Conservation (phyloP, 1,140 invertebrate species). For the Zaprionus africanus region DNA sequence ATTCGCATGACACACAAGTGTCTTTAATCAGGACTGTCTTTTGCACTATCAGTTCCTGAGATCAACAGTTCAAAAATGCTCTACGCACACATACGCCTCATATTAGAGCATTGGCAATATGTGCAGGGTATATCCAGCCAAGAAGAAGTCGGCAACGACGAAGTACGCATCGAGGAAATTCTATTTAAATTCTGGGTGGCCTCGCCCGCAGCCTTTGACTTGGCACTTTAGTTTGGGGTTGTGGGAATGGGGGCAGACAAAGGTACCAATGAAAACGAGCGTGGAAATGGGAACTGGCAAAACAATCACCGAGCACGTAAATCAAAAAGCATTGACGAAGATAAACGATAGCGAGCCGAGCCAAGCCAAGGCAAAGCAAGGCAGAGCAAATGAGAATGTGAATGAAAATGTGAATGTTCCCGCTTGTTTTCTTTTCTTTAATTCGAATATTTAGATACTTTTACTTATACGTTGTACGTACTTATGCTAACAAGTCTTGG, state of each 20-base stretch:
- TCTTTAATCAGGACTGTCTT: too few species aligned
- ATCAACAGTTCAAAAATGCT: too few species aligned
- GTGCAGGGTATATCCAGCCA: background rate
- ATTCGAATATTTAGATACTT: background rate
- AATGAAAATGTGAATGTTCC: background rate
- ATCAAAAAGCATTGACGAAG: conserved; percentile 69
- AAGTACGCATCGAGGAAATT: conserved; percentile 43
- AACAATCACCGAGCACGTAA: conserved; percentile 67
- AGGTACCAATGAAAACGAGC: conserved; percentile 5
- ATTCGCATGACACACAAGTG: too few species aligned
- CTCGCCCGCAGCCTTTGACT: conserved; percentile 48
- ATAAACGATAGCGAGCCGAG: conserved; percentile 24
- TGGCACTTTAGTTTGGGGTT: conserved; percentile 51
- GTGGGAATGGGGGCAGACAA: background rate
- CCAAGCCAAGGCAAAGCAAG: background rate
- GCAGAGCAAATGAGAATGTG: background rate
- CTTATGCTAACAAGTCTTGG: conserved; percentile 1
- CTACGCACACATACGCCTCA: background rate
- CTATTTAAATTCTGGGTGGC: conserved; percentile 59
- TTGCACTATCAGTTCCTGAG: too few species aligned
- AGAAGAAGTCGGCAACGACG: conserved; percentile 5
- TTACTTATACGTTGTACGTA: background rate
- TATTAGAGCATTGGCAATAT: background rate
- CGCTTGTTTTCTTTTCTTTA: background rate
- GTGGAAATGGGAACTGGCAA: conserved; percentile 11